Percentiles rank a stretch among this genome's conserved stretches.
Conservation (phyloP, 2,797 vertebrate species). For the Pygocentrus nattereri region DNA sequence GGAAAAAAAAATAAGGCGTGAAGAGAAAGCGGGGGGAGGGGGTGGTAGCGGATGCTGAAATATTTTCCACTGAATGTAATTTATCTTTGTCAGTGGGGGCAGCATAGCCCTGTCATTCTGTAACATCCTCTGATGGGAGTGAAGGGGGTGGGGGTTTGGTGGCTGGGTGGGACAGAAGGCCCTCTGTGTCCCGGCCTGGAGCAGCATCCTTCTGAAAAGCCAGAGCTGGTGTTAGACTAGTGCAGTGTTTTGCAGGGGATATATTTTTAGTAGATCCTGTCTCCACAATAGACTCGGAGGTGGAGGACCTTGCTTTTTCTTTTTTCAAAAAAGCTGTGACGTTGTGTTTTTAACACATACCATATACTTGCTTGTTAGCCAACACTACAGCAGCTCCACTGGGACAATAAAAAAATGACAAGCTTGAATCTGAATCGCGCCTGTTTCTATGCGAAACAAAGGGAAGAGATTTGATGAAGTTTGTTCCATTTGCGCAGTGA, state of each 20-base stretch:
- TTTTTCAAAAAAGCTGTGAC: constrained; percentile 20
- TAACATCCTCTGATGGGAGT: constrained; percentile 75
- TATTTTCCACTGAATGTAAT: constrained; percentile 80
- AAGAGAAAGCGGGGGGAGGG: constrained; percentile 32
- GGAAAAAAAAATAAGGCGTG: constrained; percentile 4
- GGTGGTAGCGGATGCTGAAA: constrained; percentile 62
- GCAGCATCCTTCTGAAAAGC: constrained; percentile 76
- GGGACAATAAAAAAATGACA: constrained; percentile 3
- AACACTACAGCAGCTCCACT: constrained; percentile 17
- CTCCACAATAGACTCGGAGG: constrained; percentile 65
- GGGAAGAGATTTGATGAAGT: constrained; percentile 31
- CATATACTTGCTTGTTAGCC: constrained; percentile 22
- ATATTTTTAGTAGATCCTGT: constrained; percentile 76
- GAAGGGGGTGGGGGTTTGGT: constrained; percentile 58
- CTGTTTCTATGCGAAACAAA: not conserved
- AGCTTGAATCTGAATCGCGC: constrained; percentile 20
- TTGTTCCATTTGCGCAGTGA: constrained; percentile 26
- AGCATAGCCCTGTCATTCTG: constrained; percentile 82
- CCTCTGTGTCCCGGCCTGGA: constrained; percentile 78
- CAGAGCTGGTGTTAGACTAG: constrained; percentile 40
- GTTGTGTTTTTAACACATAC: constrained; percentile 33
- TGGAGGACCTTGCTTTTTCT: constrained; percentile 59
- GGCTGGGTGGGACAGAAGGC: constrained; percentile 55
- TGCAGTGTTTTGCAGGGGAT: not conserved
- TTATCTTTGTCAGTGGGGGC: constrained; percentile 82